These are phyloP conservation scores for Platalea minor DNA, from an alignment of 2,797 vertebrate species.

Conservation along the genomic window DNA sequence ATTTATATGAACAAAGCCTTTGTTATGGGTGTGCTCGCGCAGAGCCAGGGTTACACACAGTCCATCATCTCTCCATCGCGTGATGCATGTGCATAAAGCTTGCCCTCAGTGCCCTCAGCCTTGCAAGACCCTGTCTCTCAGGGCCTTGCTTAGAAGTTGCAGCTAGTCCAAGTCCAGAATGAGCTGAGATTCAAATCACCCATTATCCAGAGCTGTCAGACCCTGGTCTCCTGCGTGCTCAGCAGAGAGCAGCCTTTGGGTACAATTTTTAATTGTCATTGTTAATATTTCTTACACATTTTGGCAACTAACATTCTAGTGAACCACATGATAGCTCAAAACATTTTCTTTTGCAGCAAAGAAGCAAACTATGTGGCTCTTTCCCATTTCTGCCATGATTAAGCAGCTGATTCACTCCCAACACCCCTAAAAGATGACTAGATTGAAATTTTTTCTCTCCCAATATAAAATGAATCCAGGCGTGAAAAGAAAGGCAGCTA, in stretches of 20 bases:
- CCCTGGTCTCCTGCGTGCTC: accelerated
- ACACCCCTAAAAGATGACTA: neutral
- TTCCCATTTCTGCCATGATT: neutral
- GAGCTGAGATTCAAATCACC: neutral
- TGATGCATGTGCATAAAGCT: accelerated
- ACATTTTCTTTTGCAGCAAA: neutral
- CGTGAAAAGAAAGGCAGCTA: neutral
- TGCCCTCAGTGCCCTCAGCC: neutral
- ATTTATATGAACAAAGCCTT: neutral
- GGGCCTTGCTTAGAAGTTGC: neutral
- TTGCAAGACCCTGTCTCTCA: neutral
- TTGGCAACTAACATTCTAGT: neutral
- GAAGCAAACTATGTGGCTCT: neutral
- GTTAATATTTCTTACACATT: neutral
- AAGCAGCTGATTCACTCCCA: constrained; percentile 3
- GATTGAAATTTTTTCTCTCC: neutral
- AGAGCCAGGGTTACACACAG: neutral
- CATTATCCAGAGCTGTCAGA: neutral
- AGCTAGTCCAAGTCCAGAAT: neutral
- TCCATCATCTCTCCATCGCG: accelerated
- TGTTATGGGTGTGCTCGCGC: neutral
- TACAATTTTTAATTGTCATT: neutral
- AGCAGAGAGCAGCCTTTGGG: neutral
- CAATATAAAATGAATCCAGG: neutral
- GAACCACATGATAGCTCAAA: neutral